Percentiles rank a stretch among this genome's conserved stretches.
Evolutionary conservation across 2,797 vertebrate species (phyloP).

Genomic region (Gephyroberyx darwinii): DNA sequence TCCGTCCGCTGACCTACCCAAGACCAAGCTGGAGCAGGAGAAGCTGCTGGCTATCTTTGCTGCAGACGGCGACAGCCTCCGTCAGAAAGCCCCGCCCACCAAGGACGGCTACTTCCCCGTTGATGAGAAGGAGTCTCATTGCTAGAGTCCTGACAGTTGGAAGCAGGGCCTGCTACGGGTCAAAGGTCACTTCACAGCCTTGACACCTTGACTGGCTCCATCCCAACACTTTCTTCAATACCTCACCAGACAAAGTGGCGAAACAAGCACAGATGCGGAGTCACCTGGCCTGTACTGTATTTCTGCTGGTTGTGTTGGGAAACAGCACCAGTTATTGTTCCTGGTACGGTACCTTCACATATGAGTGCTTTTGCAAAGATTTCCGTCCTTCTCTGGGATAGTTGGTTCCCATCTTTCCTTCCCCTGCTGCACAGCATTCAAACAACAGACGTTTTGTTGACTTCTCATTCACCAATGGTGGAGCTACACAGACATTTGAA

Average conservation of each 20-base stretch:
- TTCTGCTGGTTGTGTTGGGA: conserved; percentile 20
- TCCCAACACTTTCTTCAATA: conserved; percentile 57
- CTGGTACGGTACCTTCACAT: conserved; percentile 42
- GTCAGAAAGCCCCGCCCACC: conserved; percentile 64
- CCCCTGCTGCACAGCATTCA: conserved; percentile 4
- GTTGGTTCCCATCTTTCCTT: conserved; percentile 30
- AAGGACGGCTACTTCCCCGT: conserved; percentile 79
- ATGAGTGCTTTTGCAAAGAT: conserved; percentile 30
- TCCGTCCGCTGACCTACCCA: conserved; percentile 78
- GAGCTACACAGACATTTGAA: conserved; percentile 47
- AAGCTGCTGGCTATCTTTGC: conserved; percentile 72
- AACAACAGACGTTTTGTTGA: neutral
- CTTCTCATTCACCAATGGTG: conserved; percentile 36
- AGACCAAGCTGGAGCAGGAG: conserved; percentile 75
- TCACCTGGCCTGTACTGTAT: conserved; percentile 13
- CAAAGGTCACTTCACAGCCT: conserved; percentile 40
- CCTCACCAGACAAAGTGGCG: conserved; percentile 65
- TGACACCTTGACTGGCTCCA: conserved; percentile 27
- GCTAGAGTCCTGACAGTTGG: conserved; percentile 61
- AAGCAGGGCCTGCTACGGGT: conserved; percentile 27
- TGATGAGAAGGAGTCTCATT: conserved; percentile 80
- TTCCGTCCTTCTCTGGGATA: conserved; percentile 20
- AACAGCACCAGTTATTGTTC: conserved; percentile 37
- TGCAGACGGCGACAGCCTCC: conserved; percentile 66
- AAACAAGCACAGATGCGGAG: conserved; percentile 39